phyloP scores from a whole-genome alignment of 2,113 vertebrate species.

The Xerus inauris region DNA sequence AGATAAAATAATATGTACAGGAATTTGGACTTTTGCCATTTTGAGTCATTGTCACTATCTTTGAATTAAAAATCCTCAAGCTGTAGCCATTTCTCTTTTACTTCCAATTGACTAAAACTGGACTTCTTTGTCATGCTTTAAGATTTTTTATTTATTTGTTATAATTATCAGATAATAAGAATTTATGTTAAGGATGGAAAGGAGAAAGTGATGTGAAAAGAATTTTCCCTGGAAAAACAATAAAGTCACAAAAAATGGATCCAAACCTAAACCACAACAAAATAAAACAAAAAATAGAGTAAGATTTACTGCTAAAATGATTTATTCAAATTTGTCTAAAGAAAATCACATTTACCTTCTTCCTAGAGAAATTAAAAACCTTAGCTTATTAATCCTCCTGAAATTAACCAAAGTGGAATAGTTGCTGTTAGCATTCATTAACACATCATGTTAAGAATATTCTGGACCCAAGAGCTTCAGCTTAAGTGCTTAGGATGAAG shows the following conservation, averaged over 20 bases:
- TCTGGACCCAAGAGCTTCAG: background rate
- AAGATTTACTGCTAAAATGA: background rate
- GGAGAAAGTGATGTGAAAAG: background rate
- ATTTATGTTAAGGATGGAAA: background rate
- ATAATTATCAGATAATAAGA: background rate
- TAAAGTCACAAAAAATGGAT: background rate
- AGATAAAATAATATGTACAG: background rate
- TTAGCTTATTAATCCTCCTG: background rate
- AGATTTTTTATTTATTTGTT: background rate
- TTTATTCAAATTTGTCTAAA: constrained; percentile 22
- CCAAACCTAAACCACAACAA: background rate
- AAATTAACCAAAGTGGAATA: constrained; percentile 8
- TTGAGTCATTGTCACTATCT: background rate
- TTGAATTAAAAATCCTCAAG: background rate
- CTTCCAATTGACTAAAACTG: background rate
- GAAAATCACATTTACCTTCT: constrained; percentile 7
- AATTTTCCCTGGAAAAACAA: background rate
- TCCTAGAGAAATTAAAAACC: background rate
- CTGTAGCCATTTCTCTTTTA: background rate
- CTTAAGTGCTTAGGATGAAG: background rate
- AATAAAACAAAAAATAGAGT: background rate
- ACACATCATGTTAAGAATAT: constrained; percentile 10
- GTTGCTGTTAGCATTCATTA: background rate
- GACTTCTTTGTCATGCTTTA: background rate
- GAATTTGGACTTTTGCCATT: background rate